Percentiles rank a stretch among this genome's conserved stretches.
These are phyloP conservation scores for Eilema griseolum DNA, from an alignment of 2,888 invertebrate genomes.

Conservation along the genomic window DNA sequence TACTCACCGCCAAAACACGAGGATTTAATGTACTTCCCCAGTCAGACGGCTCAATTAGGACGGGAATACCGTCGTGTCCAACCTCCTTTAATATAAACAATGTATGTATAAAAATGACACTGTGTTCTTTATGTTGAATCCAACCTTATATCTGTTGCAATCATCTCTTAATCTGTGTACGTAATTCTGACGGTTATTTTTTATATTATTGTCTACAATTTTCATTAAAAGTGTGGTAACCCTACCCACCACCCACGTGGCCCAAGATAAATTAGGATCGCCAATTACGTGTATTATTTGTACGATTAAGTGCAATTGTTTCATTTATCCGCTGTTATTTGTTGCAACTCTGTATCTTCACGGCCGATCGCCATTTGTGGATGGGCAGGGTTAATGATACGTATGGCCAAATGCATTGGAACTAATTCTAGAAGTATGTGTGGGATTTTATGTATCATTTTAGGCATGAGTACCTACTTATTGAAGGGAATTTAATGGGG, in stretches of 20 bases:
- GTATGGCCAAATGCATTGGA: constrained; percentile 9
- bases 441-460: constrained; percentile 15
- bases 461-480: constrained; percentile 3
- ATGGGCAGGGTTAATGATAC: constrained; percentile 26
- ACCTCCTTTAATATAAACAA: no score
- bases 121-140: no score
- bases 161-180: no score
- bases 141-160: no score
- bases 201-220: constrained; percentile 6
- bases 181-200: neutral
- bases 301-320: constrained; percentile 66
- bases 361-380: constrained; percentile 34
- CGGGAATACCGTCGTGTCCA: no score
- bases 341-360: constrained; percentile 39
- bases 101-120: no score
- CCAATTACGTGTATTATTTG: constrained; percentile 67
- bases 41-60: no score
- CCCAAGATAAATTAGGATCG: constrained; percentile 54
- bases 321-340: constrained; percentile 48
- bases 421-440: constrained; percentile 16
- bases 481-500: constrained; percentile 3
- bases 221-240: constrained; percentile 22
- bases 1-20: no score
- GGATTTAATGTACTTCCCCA: no score
- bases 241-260: constrained; percentile 49